Conservation (phyloP, 2,888 invertebrate genomes). For the Diogma glabrata region DNA sequence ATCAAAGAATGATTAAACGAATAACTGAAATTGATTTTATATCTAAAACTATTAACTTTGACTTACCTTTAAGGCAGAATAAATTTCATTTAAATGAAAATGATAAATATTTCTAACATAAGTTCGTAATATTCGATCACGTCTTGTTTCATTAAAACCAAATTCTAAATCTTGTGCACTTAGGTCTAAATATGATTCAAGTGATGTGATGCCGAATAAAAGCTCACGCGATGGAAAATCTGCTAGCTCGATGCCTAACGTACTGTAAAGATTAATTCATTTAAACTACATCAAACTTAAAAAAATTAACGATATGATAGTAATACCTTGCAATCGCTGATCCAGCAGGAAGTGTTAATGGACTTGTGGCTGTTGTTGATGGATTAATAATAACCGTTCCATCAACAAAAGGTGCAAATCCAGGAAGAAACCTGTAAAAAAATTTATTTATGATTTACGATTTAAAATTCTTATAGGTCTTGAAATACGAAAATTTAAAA, state of each 20-base stretch:
- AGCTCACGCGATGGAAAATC: constrained; percentile 73
- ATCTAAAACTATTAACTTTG: too few species aligned
- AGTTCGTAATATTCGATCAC: constrained; percentile 78
- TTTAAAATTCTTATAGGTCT: too few species aligned
- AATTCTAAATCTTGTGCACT: constrained; percentile 78
- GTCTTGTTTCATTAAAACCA: constrained; percentile 79
- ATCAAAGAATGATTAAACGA: too few species aligned
- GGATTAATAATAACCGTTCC: constrained; percentile 70
- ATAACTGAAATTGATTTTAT: too few species aligned
- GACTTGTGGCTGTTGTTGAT: constrained; percentile 30
- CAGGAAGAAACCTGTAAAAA: constrained; percentile 72
- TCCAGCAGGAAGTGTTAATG: constrained; percentile 32
- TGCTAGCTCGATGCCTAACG: constrained; percentile 69
- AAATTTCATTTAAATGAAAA: constrained; percentile 90
- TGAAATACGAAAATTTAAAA: too few species aligned
- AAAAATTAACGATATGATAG: too few species aligned
- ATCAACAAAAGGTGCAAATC: constrained; percentile 91
- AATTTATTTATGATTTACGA: too few species aligned
- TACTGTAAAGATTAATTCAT: constrained; percentile 22
- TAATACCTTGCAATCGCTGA: constrained; percentile 42
- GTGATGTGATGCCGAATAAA: constrained; percentile 71
- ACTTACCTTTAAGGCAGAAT: constrained; percentile 62
- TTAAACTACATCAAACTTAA: neutral
- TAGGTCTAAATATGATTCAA: constrained; percentile 71
- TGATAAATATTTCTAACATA: constrained; percentile 90